These are phyloP conservation scores for Myocastor coypus DNA, from an alignment of 2,113 vertebrate genomes.

Conservation along the genomic window DNA sequence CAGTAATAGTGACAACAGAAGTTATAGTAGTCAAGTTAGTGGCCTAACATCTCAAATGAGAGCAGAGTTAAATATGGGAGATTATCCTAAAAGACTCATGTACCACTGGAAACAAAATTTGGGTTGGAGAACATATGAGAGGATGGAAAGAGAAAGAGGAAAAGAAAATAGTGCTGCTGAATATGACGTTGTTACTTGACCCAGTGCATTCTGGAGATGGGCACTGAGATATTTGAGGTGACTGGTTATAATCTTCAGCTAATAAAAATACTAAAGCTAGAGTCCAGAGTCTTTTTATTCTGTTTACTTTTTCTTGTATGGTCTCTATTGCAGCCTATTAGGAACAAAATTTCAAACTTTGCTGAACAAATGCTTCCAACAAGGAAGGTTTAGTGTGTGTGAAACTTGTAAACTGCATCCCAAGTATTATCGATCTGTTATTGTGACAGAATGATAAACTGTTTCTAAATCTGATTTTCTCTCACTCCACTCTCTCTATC, in stretches of 20 bases:
- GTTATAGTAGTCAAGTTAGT: neutral
- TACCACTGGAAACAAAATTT: neutral
- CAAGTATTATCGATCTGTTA: neutral
- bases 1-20: neutral
- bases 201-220: neutral
- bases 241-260: neutral
- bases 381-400: neutral
- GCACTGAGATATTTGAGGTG: neutral
- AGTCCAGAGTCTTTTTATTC: neutral
- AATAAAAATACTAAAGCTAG: neutral
- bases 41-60: neutral
- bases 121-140: neutral
- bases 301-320: neutral
- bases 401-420: neutral
- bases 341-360: neutral
- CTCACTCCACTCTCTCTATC: neutral
- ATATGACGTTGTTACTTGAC: neutral
- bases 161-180: neutral
- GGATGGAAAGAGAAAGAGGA: neutral
- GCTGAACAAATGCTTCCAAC: neutral
- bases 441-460: neutral
- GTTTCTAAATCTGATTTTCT: neutral
- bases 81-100: neutral
- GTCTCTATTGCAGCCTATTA: neutral
- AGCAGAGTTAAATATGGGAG: neutral